Evolutionary conservation across 1,140 invertebrate species (phyloP).

Genomic region (Anthonomus grandis): DNA sequence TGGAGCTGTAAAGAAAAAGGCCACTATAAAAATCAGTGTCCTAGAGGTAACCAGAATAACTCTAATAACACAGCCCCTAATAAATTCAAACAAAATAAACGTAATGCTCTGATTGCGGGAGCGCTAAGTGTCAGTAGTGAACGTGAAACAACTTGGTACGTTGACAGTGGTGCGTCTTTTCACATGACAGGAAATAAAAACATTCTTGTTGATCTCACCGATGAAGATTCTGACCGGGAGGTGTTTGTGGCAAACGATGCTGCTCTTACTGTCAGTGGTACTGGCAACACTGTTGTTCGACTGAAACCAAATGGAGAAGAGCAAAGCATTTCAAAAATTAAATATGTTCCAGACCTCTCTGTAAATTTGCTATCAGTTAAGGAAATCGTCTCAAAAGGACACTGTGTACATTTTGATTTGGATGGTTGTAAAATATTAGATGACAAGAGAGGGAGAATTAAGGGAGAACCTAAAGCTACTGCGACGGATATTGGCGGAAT

Average conservation of each 20-base stretch:
- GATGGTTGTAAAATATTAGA: constrained; percentile 20
- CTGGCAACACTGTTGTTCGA: constrained; percentile 8
- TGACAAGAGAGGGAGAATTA: constrained; percentile 17
- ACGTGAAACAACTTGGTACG: constrained; percentile 15
- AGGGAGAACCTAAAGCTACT: constrained; percentile 23
- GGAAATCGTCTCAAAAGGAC: constrained; percentile 23
- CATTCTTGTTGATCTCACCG: constrained; percentile 3
- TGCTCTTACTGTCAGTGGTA: constrained; percentile 7
- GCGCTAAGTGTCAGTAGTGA: background rate
- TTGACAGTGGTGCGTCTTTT: constrained; percentile 28
- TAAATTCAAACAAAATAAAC: too few relatives aligned
- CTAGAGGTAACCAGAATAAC: too few relatives aligned
- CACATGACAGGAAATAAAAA: constrained; percentile 5
- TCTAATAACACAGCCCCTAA: too few relatives aligned
- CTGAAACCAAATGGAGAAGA: constrained; percentile 8
- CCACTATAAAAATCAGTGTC: constrained; percentile 29
- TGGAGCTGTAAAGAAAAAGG: constrained; percentile 26
- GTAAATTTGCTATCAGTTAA: constrained; percentile 28
- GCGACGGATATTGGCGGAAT: constrained; percentile 21
- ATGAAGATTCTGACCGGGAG: constrained; percentile 9
- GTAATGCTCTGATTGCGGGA: background rate
- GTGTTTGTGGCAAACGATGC: constrained; percentile 10
- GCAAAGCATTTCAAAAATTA: constrained; percentile 15
- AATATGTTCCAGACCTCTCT: constrained; percentile 27
- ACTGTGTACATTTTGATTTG: constrained; percentile 20